Evolutionary conservation across 2,888 invertebrate genomes (phyloP).

Genomic region (Liodrosophila aerea): DNA sequence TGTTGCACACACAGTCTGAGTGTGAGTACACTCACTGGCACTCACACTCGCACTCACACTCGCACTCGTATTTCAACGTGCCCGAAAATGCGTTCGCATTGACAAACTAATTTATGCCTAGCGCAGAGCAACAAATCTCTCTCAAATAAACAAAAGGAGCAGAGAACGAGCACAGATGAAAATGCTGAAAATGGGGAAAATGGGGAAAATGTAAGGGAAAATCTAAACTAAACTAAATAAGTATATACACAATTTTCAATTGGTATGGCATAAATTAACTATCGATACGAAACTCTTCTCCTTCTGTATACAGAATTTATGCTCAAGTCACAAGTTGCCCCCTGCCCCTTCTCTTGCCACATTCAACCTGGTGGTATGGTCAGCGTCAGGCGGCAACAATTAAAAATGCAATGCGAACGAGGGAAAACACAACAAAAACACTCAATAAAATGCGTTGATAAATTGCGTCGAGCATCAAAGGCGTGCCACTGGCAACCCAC

Average conservation of each 20-base stretch:
- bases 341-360: neutral
- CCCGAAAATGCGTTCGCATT: constrained; percentile 48
- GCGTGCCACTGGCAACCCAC: constrained; percentile 61
- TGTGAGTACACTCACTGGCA: constrained; percentile 16
- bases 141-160: constrained; percentile 67
- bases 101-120: constrained; percentile 76
- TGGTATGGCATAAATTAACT: constrained; percentile 67
- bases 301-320: constrained; percentile 59
- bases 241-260: too few relatives aligned
- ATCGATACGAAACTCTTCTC: constrained; percentile 48
- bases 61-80: constrained; percentile 8
- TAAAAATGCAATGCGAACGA: constrained; percentile 67
- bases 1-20: constrained; percentile 34
- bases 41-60: neutral
- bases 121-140: constrained; percentile 71
- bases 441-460: constrained; percentile 80
- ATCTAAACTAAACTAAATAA: too few relatives aligned
- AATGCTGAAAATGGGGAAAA: too few relatives aligned
- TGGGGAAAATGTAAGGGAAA: too few relatives aligned
- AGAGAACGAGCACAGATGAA: neutral
- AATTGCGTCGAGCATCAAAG: constrained; percentile 77
- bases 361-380: constrained; percentile 68
- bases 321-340: constrained; percentile 21
- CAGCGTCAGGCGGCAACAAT: constrained; percentile 75
- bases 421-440: constrained; percentile 57